Evolutionary conservation across 1,140 invertebrate genomes (phyloP), one percentile per base, ranked within the genome.

Genomic region (Hylaeus volcanicus): DNA sequence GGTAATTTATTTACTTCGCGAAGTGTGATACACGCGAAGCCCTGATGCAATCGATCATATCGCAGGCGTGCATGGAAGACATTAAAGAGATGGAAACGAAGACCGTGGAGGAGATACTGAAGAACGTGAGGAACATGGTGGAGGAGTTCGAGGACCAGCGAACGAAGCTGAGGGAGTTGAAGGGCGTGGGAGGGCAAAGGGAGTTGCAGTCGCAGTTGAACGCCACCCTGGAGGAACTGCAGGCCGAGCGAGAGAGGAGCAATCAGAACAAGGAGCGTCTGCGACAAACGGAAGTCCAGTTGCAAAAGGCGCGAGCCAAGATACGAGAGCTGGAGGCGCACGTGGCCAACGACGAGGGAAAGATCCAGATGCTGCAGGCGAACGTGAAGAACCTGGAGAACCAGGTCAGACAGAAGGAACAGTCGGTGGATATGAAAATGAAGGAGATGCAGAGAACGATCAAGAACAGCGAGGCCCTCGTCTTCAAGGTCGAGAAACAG

Each of bases 401-500:
- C 1, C 87, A 89, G 56, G 60, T 89, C 60, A 90, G 86, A 58
- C 86, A 88, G 41, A 91, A 90, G 64, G 91, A 92, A 15, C 41
- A 82, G 15, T 48, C 53, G 1, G 73, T 81, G 6, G 89, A 92
- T 41, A 26, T 65, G 15, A 84, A 71, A 5, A 12, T 80, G 9
- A 89, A 87, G 51, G 91, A 91, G 0, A 68, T 91, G 83, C 82
- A 89, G 41, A 91, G 89, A 45, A 56, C 74, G 26, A 58, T 90
- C 39, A 91, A 89, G 70, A 88, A 45, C 15, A 81, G 83, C 53
- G 88, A 92, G 37, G 65, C 12, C 5, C 60, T 85, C 3, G 51
- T 91, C 14, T 41, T 43, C 0, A 88, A 89, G 71, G 72, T 89
- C 51, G 92, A 92, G 45, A 89, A 86, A 72, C 91, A 92, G 37